These are phyloP conservation scores for Saccostrea glomerata DNA, from an alignment of 1,140 invertebrate genomes.

Conservation along the genomic window DNA sequence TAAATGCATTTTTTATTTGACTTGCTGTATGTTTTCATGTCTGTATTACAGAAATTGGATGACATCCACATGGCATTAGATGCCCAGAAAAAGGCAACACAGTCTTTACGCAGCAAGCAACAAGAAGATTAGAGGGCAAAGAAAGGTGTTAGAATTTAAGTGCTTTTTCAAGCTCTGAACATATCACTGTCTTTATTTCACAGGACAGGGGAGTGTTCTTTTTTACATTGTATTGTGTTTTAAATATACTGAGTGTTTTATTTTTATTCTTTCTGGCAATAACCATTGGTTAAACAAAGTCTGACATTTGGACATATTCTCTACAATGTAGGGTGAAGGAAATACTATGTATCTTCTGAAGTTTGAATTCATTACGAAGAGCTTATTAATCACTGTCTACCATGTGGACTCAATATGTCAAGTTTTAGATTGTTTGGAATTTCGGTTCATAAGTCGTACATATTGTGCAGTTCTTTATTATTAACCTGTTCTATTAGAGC, in stretches of 20 bases:
- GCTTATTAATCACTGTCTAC: background rate
- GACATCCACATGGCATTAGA: constrained; percentile 25
- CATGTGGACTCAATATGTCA: constrained; percentile 9
- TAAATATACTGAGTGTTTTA: background rate
- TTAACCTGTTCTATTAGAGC: background rate
- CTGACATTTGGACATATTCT: background rate
- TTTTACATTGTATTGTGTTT: background rate
- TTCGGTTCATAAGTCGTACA: background rate
- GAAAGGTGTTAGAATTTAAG: background rate
- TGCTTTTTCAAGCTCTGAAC: background rate
- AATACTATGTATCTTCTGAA: constrained; percentile 38
- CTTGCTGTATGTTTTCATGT: background rate
- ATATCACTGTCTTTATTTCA: background rate
- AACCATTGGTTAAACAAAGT: constrained; percentile 5
- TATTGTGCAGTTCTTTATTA: background rate
- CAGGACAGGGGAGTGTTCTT: background rate
- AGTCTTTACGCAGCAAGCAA: background rate
- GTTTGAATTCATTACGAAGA: constrained; percentile 12
- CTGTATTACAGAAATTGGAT: background rate
- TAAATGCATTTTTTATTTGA: too few species aligned
- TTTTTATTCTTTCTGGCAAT: background rate
- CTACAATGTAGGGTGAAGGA: constrained; percentile 24
- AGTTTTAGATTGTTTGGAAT: background rate
- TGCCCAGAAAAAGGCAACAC: constrained; percentile 22
- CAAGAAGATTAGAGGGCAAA: background rate